Percentiles rank a stretch among this genome's conserved stretches.
Evolutionary conservation across 53 echinoderm and acorn worm species (phyloP).

Genomic region (Henricia sp.): DNA sequence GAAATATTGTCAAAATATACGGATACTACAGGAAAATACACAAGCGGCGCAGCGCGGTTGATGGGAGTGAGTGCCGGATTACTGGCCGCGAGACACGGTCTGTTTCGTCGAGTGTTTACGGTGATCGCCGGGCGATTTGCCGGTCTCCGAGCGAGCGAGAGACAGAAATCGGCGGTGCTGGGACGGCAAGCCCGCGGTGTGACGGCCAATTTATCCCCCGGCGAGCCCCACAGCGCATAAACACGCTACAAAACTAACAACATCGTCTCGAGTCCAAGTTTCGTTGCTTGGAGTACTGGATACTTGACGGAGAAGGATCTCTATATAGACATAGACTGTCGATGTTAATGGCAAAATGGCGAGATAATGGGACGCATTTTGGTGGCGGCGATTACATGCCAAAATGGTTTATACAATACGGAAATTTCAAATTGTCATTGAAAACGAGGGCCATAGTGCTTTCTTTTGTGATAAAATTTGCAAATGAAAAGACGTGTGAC

Average conservation of each 20-base stretch:
- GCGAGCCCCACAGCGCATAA: conserved; percentile 42
- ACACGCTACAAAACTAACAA: conserved; percentile 65
- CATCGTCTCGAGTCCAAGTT: background rate
- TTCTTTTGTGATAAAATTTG: no score
- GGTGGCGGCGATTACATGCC: no score
- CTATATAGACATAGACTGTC: no score
- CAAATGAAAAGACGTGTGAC: no score
- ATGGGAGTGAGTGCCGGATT: conserved; percentile 30
- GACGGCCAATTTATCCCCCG: background rate
- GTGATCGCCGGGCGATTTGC: background rate
- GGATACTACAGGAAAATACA: conserved; percentile 20
- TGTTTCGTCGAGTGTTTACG: conserved; percentile 43
- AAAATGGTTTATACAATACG: no score
- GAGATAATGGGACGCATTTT: no score
- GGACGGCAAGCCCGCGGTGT: background rate
- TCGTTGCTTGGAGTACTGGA: background rate
- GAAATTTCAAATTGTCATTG: no score
- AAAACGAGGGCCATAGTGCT: no score
- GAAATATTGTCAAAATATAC: conserved; percentile 47
- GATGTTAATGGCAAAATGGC: no score
- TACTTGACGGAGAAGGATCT: background rate
- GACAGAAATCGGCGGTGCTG: conserved; percentile 23
- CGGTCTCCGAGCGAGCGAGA: background rate
- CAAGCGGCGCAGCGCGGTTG: background rate
- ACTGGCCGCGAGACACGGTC: conserved; percentile 35